Percentiles rank a stretch among this genome's conserved stretches.
These are phyloP conservation scores for Hydrolagus colliei DNA, from an alignment of 2,797 vertebrate genomes.

Conservation along the genomic window DNA sequence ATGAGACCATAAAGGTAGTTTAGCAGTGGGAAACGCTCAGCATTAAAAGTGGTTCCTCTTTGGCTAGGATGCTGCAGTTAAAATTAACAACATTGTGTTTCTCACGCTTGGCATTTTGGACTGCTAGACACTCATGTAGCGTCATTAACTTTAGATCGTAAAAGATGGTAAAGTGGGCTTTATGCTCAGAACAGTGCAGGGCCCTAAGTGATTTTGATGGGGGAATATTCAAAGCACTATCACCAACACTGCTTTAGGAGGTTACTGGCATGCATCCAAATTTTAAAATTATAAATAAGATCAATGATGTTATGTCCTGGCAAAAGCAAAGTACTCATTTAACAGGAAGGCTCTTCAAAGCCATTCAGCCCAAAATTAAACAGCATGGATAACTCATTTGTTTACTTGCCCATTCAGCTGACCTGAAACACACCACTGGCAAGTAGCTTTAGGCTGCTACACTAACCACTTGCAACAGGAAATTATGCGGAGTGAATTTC, in stretches of 20 bases:
- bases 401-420: not conserved
- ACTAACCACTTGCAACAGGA: not conserved
- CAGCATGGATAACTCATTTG: not conserved
- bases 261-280: not conserved
- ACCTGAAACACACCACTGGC: not conserved
- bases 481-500: not conserved
- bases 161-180: too few relatives aligned
- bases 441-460: too few relatives aligned
- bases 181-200: too few relatives aligned
- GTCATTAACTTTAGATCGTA: too few relatives aligned
- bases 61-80: too few relatives aligned
- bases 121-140: too few relatives aligned
- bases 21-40: too few relatives aligned
- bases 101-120: too few relatives aligned
- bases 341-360: not conserved
- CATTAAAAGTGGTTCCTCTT: too few relatives aligned
- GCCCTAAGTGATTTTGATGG: constrained; percentile 54
- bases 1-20: too few relatives aligned
- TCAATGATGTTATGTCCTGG: not conserved
- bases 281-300: not conserved
- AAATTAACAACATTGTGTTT: too few relatives aligned
- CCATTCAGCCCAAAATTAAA: not conserved
- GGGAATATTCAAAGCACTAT: constrained; percentile 54
- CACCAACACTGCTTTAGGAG: constrained; percentile 38
- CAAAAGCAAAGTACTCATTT: not conserved